Evolutionary conservation across 2,888 invertebrate species (phyloP).

Genomic region (Sclerodermus sp.): DNA sequence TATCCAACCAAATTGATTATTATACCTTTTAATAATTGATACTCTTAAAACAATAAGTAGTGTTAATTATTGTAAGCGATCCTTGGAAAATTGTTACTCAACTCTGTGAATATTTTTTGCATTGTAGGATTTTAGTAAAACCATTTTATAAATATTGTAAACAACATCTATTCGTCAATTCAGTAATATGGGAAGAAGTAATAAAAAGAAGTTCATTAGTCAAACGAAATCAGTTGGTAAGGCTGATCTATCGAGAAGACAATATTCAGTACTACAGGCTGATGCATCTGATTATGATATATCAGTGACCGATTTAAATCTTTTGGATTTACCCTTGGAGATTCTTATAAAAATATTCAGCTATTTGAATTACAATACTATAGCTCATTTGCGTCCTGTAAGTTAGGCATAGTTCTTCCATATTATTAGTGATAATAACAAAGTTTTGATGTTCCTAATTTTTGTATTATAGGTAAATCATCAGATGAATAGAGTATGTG

Average conservation of each 20-base stretch:
- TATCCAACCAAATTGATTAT: too few relatives aligned
- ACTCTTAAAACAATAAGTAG: too few relatives aligned
- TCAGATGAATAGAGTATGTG: slow-evolving; percentile 78
- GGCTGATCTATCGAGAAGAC: slow-evolving; percentile 36
- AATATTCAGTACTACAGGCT: slow-evolving; percentile 37
- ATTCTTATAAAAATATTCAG: slow-evolving; percentile 78
- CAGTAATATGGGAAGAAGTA: slow-evolving; percentile 58
- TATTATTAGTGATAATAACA: not conserved
- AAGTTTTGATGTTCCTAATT: not conserved
- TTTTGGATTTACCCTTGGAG: slow-evolving; percentile 79
- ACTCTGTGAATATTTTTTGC: too few relatives aligned
- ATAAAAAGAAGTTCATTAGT: slow-evolving; percentile 44
- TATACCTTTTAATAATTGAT: too few relatives aligned
- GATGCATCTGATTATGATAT: slow-evolving; percentile 35
- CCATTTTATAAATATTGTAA: slow-evolving; percentile 22
- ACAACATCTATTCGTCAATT: slow-evolving; percentile 64
- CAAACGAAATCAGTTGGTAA: slow-evolving; percentile 44
- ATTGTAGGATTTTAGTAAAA: not conserved
- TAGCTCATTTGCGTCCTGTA: slow-evolving; percentile 80
- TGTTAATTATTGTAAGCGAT: too few relatives aligned
- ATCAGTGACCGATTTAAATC: slow-evolving; percentile 43
- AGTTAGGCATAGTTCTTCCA: slow-evolving; percentile 49
- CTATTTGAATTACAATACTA: slow-evolving; percentile 74
- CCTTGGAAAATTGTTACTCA: too few relatives aligned
- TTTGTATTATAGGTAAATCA: slow-evolving; percentile 71